Base-by-base conservation (phyloP, 2,888 invertebrate species). In the Rhogogaster chlorosoma region DNA sequence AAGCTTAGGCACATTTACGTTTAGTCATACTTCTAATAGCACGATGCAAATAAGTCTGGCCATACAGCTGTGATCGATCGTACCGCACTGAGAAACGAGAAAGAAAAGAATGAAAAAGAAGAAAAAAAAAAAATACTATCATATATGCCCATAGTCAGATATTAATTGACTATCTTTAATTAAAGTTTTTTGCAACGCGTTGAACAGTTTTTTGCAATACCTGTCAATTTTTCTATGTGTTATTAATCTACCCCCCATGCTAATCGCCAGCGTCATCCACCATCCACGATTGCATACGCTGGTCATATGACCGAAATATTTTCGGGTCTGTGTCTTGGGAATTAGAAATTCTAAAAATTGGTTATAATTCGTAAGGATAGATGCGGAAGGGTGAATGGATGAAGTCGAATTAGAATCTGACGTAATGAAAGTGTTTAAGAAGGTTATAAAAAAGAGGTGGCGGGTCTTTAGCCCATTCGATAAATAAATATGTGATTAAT, bases 351-450 rank as follows among this genome's bases (percentile, higher is more conserved):
- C n/a, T n/a, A n/a, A n/a, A n/a, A 7, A 53, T 7, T 18, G 7
- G 38, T 6, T 38, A 2, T 45, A 49, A 6, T n/a, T 53, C 1
- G 18, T 4, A 32, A 67, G 71, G 80, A 29, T 77, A 61, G 77
- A 26, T 61, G 86, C 86, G 88, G 88, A 89, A 90, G 90, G 88
- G 89, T 87, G 87, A 87, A 87, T 86, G 88, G 88, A 88, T 87
- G 85, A 86, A 88, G 89, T 87, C 89, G 90, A 90, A 87, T 90
- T 92, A 93, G 92, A 92, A 92, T 93, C 93, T 92, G 92, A 93
- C 89, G 92, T 92, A 92, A 93, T 92, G 92, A 61, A 22, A 36
- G 36, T 61, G 57, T 61, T 80, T 61, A n/a, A 38, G n/a, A 83
- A 67, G 45, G 18, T 29, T 22, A 83, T 42, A 32, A 26, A n/a